Base-by-base conservation (phyloP, 2,113 vertebrate genomes). In the Protomyctophum bolini region DNA sequence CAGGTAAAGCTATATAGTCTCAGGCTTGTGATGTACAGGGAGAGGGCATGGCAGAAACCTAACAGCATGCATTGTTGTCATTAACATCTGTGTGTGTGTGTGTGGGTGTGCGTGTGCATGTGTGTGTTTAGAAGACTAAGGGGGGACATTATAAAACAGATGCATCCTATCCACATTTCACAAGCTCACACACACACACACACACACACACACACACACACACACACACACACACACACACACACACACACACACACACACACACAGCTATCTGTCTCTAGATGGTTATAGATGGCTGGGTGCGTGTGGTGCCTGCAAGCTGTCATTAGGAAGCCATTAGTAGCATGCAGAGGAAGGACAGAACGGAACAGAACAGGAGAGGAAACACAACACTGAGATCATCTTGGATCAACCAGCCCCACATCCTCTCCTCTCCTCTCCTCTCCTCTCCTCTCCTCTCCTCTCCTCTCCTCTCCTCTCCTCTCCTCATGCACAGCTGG, bases 251-350 rank as follows among this genome's bases (percentile, higher is more conserved):
- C 61, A 63, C 61, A 63, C 61, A 58, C 69, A 63, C 60, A 75
- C 69, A 63, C 66, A 72, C 66, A 1, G 62, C 66, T 63, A 28
- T 73, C 62, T 69, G 70, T 86, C 82, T 86, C 79, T 73, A 56
- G 81, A 75, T 86, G 72, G 78, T 84, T 87, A 87, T 87, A 91
- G 88, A 91, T 90, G 86, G 75, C 74, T 51, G 82, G 80, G 79
- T 87, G 84, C 55, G 33, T 86, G 83, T 76, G 83, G 72, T 89
- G 89, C 87, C 87, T 88, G 87, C 81, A 86, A 91, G 89, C 84
- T 89, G 90, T 89, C 90, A 89, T 91, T 91, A 91, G 84, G 79
- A 90, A 89, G 80, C 87, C 90, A 91, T 91, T 90, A 89, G 85
- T 66, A 87, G 80, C 86, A 75, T 80, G 85, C 81, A 75, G 85